A percentile compares a stretch with the other conserved stretches of the same genome.
phyloP scores from a whole-genome alignment of 2,797 vertebrate species.

The Pipistrellus nathusii region DNA sequence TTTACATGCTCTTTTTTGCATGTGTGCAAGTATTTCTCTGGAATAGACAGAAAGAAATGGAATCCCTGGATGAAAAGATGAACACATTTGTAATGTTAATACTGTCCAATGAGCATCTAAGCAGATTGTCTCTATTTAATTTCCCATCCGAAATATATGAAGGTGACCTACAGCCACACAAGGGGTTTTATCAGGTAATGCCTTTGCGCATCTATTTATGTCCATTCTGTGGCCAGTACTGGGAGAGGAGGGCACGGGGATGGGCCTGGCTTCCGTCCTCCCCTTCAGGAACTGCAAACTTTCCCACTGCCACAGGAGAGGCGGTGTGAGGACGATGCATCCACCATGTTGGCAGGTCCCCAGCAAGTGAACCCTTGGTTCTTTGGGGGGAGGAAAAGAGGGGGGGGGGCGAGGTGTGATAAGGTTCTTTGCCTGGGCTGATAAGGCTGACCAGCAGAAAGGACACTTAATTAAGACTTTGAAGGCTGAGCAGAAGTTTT shows the following conservation, averaged over 20 bases:
- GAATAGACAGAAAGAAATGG: not conserved
- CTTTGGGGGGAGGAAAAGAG: too few relatives aligned
- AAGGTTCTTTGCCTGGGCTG: not conserved
- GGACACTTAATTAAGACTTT: not conserved
- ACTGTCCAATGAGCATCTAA: conserved; percentile 37
- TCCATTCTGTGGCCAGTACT: not conserved
- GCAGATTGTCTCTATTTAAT: conserved; percentile 29
- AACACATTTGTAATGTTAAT: not conserved
- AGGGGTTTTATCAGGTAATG: conserved; percentile 34
- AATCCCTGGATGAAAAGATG: conserved; percentile 15
- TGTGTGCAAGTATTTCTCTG: not conserved
- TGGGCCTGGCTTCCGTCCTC: not conserved
- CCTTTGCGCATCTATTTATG: not conserved
- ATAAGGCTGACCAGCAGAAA: not conserved
- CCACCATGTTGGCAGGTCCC: not conserved
- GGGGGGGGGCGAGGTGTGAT: too few relatives aligned
- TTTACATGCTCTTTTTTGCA: not conserved
- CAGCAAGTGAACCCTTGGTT: not conserved
- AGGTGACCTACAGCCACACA: not conserved
- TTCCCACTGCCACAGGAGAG: not conserved
- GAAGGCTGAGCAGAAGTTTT: conserved; percentile 15
- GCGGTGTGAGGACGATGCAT: rapidly evolving
- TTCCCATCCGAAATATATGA: conserved; percentile 23
- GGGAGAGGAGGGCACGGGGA: not conserved
- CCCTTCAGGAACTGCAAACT: not conserved